These are phyloP conservation scores for Nemoura dubitans DNA, from an alignment of 2,888 invertebrate species.

Conservation along the genomic window DNA sequence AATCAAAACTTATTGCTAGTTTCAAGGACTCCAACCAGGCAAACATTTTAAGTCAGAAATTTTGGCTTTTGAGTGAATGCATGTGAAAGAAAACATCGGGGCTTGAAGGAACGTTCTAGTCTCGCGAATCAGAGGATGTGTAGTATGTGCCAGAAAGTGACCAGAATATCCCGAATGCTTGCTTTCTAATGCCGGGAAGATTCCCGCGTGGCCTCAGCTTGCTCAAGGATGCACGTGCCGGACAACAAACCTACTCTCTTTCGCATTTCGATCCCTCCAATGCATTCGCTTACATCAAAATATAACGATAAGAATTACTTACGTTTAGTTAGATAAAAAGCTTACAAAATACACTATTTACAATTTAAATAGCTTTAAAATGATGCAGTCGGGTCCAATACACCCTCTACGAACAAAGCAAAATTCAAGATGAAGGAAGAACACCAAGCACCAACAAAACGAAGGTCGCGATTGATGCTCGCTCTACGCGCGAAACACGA, in stretches of 20 bases:
- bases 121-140: not conserved
- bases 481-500: conserved; percentile 37
- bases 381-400: not conserved
- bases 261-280: not conserved
- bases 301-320: not conserved
- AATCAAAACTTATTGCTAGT: not conserved
- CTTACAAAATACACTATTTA: not conserved
- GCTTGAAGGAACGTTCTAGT: not conserved
- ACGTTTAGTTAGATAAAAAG: not conserved
- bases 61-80: not conserved
- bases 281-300: not conserved
- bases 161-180: not conserved
- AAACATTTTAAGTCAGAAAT: not conserved
- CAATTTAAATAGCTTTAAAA: not conserved
- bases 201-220: conserved; percentile 15
- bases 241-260: not conserved
- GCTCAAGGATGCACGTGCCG: not conserved
- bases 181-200: not conserved
- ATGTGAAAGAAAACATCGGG: not conserved
- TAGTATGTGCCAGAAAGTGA: not conserved
- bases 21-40: not conserved
- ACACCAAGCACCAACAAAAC: too few relatives aligned
- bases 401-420: not conserved
- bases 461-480: conserved; percentile 18
- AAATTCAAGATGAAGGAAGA: conserved; percentile 22